Evolutionary conservation across 1,140 invertebrate species (phyloP), one percentile per base, ranked within the genome.

Genomic region (Drosophila willistoni): DNA sequence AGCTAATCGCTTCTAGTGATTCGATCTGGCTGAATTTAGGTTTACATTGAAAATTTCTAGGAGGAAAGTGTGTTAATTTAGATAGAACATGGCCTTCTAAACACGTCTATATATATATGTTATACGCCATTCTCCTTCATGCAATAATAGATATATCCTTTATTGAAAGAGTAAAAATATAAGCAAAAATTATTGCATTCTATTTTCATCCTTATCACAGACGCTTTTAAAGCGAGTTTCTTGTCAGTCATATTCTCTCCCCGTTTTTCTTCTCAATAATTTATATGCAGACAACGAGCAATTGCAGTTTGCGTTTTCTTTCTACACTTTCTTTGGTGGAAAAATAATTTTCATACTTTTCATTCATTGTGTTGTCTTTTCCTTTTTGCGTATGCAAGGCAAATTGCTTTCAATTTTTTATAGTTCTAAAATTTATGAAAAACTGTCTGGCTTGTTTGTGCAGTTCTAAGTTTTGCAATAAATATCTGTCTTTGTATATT

Each of bases 201-300:
- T 79, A 77, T 77, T 77, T 77, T 77, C 57, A 71, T 77, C 51
- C 75, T 77, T 77, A 77, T 77, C 75, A 77, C 60, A 66, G 36
- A 77, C 74, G 73, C 74, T 77, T 64, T 77, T 77, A 41, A 44
- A 19, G 39, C 64, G 67, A 61, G 51, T 73, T 41, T 63, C 9
- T 34, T 54, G 39, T 59, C 41, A 66, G 7, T 19, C 14, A 29
- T 29, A 51, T 47, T 55, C 29, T 7, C 25, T 12, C 12, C 12
- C 2, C 17, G 60, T 54, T 44, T 54, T 44, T 14, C 33, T 44
- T 59, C 62, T 25, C 54, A 29, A 77, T 65, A 54, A 79, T 79
- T 79, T 78, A 79, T 79, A 79, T 79, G 76, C 76, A 78, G 76
- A 78, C 76, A 78, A 64, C 69, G 76, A 64, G 60, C 62, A 60